Percentiles rank a stretch among this genome's conserved stretches.
These are phyloP conservation scores for Diplodus sargus DNA, from an alignment of 2,797 vertebrate genomes.

Conservation along the genomic window DNA sequence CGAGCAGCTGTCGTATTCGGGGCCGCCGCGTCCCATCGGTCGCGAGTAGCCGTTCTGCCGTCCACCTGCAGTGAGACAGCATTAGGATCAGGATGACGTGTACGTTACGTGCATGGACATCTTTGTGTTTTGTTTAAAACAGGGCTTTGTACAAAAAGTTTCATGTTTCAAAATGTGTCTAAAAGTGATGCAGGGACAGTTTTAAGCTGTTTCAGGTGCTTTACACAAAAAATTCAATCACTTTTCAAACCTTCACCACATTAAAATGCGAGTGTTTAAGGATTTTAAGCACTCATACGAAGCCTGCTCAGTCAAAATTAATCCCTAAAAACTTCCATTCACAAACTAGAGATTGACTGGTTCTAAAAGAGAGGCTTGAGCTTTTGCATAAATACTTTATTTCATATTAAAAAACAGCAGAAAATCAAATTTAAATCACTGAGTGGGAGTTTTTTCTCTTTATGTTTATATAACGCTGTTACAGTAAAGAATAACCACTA, in stretches of 20 bases:
- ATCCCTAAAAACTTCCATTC: neutral
- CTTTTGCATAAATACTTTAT: neutral
- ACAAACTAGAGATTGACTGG: neutral
- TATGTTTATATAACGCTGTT: neutral
- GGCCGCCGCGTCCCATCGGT: constrained; percentile 84
- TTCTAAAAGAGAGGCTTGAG: neutral
- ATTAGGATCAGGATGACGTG: neutral
- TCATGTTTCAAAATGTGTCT: too few relatives aligned
- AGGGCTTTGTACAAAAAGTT: too few relatives aligned
- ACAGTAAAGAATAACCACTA: too few relatives aligned
- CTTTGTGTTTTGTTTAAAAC: neutral
- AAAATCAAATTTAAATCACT: neutral
- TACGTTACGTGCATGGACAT: neutral
- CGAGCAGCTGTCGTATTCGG: constrained; percentile 96
- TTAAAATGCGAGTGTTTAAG: too few relatives aligned
- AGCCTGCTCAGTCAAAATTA: too few relatives aligned
- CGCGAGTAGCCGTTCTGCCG: constrained; percentile 92
- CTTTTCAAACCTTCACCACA: too few relatives aligned
- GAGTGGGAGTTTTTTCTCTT: neutral
- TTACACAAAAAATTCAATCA: too few relatives aligned
- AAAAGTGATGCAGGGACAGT: too few relatives aligned
- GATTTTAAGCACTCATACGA: too few relatives aligned
- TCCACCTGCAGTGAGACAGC: constrained; percentile 80
- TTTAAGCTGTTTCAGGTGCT: too few relatives aligned
- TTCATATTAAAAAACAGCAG: neutral